phyloP scores from a whole-genome alignment of 2,888 invertebrate genomes.

The Megalurothrips usitatus region DNA sequence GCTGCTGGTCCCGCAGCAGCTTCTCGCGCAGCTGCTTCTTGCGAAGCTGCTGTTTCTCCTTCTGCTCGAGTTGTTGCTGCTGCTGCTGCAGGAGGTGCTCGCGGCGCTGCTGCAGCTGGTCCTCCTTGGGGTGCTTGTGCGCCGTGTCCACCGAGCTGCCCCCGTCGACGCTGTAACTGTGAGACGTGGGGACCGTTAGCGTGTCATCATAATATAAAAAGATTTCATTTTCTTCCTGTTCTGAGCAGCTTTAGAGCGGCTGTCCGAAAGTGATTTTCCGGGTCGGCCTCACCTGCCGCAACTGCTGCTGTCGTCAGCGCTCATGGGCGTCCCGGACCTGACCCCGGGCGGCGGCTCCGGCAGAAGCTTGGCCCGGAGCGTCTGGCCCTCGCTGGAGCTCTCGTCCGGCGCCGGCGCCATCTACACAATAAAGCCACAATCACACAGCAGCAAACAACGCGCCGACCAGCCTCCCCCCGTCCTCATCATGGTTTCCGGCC shows the following conservation, averaged over 20 bases:
- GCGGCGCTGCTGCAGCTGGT: background rate
- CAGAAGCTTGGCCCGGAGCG: constrained; percentile 37
- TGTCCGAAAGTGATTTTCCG: too few species aligned
- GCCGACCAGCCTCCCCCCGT: too few species aligned
- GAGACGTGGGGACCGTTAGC: background rate
- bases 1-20: background rate
- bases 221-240: too few species aligned
- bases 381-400: constrained; percentile 42
- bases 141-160: constrained; percentile 30
- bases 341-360: background rate
- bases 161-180: constrained; percentile 43
- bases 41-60: background rate
- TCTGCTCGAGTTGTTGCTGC: background rate
- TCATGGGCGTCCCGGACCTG: background rate
- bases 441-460: too few species aligned
- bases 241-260: too few species aligned
- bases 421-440: background rate
- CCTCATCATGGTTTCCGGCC: too few species aligned
- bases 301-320: constrained; percentile 42
- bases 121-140: background rate
- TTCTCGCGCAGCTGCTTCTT: constrained; percentile 3
- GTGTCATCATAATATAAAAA: too few species aligned
- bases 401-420: constrained; percentile 28
- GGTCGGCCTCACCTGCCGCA: constrained; percentile 44
- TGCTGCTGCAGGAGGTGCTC: background rate